Percentiles rank a stretch among this genome's conserved stretches.
phyloP scores from a whole-genome alignment of 2,888 invertebrate species.

The Oxycera nigricornis region DNA sequence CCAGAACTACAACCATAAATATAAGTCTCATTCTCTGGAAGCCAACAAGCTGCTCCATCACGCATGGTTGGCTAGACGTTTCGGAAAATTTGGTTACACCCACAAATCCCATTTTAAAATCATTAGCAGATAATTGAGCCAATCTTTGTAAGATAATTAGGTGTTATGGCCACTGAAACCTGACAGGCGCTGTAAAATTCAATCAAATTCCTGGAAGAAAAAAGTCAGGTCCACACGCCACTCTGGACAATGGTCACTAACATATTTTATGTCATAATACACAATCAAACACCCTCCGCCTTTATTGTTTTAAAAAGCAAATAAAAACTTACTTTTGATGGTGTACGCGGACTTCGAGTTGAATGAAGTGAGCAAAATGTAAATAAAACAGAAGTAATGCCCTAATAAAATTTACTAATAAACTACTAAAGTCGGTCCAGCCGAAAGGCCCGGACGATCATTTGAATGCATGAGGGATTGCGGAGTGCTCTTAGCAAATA shows the following conservation, averaged over 20 bases:
- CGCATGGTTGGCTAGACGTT: too few species aligned
- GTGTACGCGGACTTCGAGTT: conserved; percentile 5
- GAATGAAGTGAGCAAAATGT: conserved; percentile 20
- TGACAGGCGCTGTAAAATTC: conserved; percentile 18
- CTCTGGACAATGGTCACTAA: background rate
- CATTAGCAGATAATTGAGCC: background rate
- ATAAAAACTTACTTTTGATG: background rate
- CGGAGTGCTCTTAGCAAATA: background rate
- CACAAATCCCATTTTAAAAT: background rate
- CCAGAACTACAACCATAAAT: too few species aligned
- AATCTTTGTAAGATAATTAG: conserved; percentile 32
- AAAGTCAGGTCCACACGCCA: conserved; percentile 16
- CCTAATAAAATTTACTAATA: conserved; percentile 45
- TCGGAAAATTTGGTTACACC: background rate
- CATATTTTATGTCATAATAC: conserved; percentile 11
- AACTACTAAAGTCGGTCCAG: conserved; percentile 20
- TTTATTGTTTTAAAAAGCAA: background rate
- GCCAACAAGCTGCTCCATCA: too few species aligned
- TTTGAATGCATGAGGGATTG: background rate
- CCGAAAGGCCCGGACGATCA: background rate
- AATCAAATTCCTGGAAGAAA: conserved; percentile 13
- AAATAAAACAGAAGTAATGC: conserved; percentile 41
- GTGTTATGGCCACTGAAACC: conserved; percentile 30
- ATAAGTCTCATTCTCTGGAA: too few species aligned
- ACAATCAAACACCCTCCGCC: background rate